A percentile compares a stretch with the other conserved stretches of the same genome.
phyloP scores from a whole-genome alignment of 2,113 vertebrate species.

The Urocitellus parryii region DNA sequence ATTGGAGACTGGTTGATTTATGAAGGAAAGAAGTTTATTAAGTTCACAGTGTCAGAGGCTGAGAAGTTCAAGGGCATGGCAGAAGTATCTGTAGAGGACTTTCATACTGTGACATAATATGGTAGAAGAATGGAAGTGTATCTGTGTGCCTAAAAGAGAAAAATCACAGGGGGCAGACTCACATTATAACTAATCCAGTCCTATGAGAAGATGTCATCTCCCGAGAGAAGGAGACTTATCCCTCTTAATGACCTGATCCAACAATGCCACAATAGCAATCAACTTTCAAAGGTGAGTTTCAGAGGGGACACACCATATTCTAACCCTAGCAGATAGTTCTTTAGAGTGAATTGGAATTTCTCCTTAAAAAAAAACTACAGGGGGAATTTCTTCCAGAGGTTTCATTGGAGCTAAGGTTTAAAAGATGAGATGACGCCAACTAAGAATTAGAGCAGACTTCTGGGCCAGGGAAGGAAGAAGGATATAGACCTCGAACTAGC shows the following conservation, averaged over 20 bases:
- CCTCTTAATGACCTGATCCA: too few relatives aligned
- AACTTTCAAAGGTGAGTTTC: not conserved
- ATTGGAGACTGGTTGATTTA: not conserved
- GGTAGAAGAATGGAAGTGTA: not conserved
- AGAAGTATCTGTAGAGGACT: not conserved
- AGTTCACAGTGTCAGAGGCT: not conserved
- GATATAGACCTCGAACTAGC: rapidly evolving
- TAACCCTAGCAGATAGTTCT: not conserved
- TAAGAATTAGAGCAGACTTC: not conserved
- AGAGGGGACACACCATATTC: not conserved
- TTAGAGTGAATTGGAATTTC: not conserved
- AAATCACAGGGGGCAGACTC: not conserved
- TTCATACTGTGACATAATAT: too few relatives aligned
- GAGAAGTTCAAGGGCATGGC: not conserved
- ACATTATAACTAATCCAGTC: not conserved
- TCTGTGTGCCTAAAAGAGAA: not conserved
- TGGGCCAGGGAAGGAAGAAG: not conserved
- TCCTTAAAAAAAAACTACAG: not conserved
- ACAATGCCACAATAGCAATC: too few relatives aligned
- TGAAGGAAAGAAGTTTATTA: not conserved
- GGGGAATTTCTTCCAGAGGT: not conserved
- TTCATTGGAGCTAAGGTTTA: not conserved
- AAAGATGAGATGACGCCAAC: not conserved
- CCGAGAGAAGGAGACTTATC: not conserved
- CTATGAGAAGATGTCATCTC: not conserved